Evolutionary conservation across 2,113 vertebrate genomes (phyloP), one percentile per base, ranked within the genome.

Genomic region (Alaudala cheleensis): DNA sequence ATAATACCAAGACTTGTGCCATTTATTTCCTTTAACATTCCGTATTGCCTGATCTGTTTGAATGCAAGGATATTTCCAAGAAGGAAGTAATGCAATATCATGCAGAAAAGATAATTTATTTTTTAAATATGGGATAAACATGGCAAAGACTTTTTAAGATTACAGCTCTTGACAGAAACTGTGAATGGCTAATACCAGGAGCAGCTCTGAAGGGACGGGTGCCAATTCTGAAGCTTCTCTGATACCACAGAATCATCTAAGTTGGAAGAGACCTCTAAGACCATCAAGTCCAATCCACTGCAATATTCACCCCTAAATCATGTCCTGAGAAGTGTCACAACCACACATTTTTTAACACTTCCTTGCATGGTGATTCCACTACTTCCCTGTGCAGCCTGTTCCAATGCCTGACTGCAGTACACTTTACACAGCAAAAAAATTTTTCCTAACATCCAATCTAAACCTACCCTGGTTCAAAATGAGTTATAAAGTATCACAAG

Each of bases 231-330:
- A 91, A n/a, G 31, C 15, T 77, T 61, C 60, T 34, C 26, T 26
- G 0, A 0, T 8, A 49, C 11, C 6, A 60, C 0, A 53, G 39
- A 53, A 74, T 45, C 16, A 40, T 25, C 61, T 53, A 53, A 51
- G 28, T 10, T 29, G 17, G n/a, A 74, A 89, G 60, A 60, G 53
- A 67, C 9, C 8, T 53, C 29, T 15, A 26, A 45, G 16, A 81
- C 14, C 28, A 74, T 45, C 8, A 37, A 37, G 29, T 40, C 14
- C 9, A 40, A 67, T 14, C 15, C 39, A 60, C 39, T 61, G 24
- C 29, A 39, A 60, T 34, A 81, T n/a, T 67, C 28, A 66, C 39
- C 37, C 45, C n/a, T 81, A 67, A 44, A 39, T n/a, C 24, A 25
- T 10, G 2, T 40, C 21, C 20, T 53, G n/a, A 4, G 10, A 67